Percentiles rank a stretch among this genome's conserved stretches.
phyloP scores from a whole-genome alignment of 2,888 invertebrate species.

The Leucoptera coffeella region DNA sequence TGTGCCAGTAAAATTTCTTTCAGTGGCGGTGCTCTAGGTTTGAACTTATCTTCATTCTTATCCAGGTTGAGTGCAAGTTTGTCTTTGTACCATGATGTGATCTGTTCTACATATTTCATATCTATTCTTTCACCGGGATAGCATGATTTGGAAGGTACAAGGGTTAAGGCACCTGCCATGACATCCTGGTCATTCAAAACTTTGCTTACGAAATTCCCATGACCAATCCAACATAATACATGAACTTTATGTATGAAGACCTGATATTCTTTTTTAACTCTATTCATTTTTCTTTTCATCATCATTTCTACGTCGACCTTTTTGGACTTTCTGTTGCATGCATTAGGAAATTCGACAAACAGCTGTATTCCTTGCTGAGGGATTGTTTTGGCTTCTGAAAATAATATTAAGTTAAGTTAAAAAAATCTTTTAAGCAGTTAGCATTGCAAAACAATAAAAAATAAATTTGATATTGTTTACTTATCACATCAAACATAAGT shows the following conservation, averaged over 20 bases:
- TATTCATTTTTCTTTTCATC: constrained; percentile 70
- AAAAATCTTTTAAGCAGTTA: constrained; percentile 2
- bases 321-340: constrained; percentile 50
- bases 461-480: too few species aligned
- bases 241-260: constrained; percentile 80
- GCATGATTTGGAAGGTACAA: constrained; percentile 67
- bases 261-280: constrained; percentile 72
- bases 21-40: constrained; percentile 36
- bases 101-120: constrained; percentile 68
- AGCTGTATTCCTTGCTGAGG: constrained; percentile 72
- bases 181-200: constrained; percentile 61
- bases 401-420: constrained; percentile 3
- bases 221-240: constrained; percentile 73
- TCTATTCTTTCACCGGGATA: constrained; percentile 71
- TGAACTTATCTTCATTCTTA: constrained; percentile 43
- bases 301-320: constrained; percentile 66
- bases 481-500: too few species aligned
- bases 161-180: constrained; percentile 61
- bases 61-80: constrained; percentile 53
- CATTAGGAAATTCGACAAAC: constrained; percentile 59
- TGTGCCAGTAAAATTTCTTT: constrained; percentile 45
- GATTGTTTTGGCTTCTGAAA: constrained; percentile 37
- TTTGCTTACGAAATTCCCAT: constrained; percentile 69
- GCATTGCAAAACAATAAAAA: too few species aligned
- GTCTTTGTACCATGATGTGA: constrained; percentile 71